phyloP scores from a whole-genome alignment of 2,888 invertebrate genomes.

The Plagodis dolabraria region DNA sequence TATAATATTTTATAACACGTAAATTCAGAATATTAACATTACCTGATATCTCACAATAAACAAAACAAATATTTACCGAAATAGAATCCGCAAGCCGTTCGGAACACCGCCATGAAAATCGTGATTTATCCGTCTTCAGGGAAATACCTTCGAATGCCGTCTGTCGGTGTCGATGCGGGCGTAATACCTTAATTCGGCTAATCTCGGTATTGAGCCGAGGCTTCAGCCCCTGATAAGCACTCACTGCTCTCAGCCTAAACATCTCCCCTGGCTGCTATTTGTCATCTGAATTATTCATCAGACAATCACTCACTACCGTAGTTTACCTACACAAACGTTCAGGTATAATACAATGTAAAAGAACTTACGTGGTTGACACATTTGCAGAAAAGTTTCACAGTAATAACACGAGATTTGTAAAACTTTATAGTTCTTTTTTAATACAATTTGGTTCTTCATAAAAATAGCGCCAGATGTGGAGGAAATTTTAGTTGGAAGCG shows the following conservation, averaged over 20 bases:
- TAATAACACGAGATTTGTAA: too few species aligned
- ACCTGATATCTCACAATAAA: slow-evolving; percentile 30
- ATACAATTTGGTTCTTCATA: too few species aligned
- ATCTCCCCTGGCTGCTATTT: slow-evolving; percentile 42
- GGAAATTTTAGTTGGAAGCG: too few species aligned
- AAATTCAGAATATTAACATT: slow-evolving; percentile 32
- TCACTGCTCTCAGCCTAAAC: slow-evolving; percentile 43
- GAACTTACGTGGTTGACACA: too few species aligned
- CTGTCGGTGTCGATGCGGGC: slow-evolving; percentile 64
- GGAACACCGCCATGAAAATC: slow-evolving; percentile 65
- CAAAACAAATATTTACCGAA: slow-evolving; percentile 37
- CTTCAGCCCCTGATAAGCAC: slow-evolving; percentile 38
- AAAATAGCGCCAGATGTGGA: too few species aligned
- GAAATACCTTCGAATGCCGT: slow-evolving; percentile 68
- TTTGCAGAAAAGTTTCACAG: too few species aligned
- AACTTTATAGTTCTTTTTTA: too few species aligned
- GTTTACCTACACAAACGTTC: slow-evolving; percentile 24
- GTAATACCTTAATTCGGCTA: slow-evolving; percentile 77
- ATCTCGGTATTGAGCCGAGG: slow-evolving; percentile 65
- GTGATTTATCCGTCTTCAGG: slow-evolving; percentile 77
- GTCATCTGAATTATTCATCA: slow-evolving; percentile 41
- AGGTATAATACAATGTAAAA: background rate
- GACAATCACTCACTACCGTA: slow-evolving; percentile 40
- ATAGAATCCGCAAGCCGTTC: slow-evolving; percentile 32
- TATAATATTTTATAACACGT: slow-evolving; percentile 16